phyloP scores from a whole-genome alignment of 2,113 vertebrate species.

The Stomatorhinus ivindoensis region DNA sequence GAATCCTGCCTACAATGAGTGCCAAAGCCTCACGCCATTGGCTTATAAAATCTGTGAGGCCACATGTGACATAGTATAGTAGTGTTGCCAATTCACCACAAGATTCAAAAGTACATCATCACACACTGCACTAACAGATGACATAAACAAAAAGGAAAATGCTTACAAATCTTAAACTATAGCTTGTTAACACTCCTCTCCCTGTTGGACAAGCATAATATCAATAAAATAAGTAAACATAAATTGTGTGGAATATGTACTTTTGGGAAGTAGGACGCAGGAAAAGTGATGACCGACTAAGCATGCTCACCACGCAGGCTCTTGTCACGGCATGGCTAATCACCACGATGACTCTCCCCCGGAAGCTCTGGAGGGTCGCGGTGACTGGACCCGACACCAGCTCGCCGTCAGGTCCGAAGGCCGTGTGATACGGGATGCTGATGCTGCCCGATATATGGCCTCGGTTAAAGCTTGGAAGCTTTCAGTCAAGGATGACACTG shows the following conservation, averaged over 20 bases:
- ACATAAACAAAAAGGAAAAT: background rate
- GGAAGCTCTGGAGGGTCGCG: conserved; percentile 71
- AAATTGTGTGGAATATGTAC: background rate
- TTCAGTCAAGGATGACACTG: conserved; percentile 59
- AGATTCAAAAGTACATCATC: background rate
- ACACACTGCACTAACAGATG: background rate
- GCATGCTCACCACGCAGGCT: conserved; percentile 65
- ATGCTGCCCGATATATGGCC: conserved; percentile 91
- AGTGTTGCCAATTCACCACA: background rate
- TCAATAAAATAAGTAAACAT: background rate
- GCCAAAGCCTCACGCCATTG: background rate
- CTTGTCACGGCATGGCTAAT: conserved; percentile 75
- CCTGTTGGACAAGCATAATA: background rate
- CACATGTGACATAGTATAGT: background rate
- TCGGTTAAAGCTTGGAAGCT: conserved; percentile 75
- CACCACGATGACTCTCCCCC: conserved; percentile 84
- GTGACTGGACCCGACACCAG: conserved; percentile 71
- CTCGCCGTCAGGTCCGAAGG: conserved; percentile 75
- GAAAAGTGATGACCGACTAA: background rate
- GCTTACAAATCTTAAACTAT: background rate
- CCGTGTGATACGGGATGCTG: conserved; percentile 74
- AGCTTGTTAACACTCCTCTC: background rate
- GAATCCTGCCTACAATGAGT: background rate
- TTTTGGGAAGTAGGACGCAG: background rate
- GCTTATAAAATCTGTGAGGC: background rate